Evolutionary conservation across 2,888 invertebrate species (phyloP).

Genomic region (Oeneis ivallda): DNA sequence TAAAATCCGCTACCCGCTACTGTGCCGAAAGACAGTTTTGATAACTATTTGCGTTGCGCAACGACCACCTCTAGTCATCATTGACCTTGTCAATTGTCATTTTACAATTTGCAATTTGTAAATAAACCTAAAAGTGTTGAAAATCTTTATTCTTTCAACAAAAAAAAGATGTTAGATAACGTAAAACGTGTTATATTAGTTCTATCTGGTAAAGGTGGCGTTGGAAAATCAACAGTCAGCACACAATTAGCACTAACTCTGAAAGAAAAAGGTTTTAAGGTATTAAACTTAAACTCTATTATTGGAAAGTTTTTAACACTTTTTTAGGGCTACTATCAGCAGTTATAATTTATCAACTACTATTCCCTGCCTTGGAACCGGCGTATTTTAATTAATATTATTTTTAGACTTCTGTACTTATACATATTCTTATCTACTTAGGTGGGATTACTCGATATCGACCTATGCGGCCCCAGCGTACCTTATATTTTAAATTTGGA

Average conservation of each 20-base stretch:
- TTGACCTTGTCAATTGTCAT: no score
- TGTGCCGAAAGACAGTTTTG: no score
- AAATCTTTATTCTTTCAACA: no score
- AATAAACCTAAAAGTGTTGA: not conserved
- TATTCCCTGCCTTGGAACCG: no score
- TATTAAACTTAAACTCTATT: no score
- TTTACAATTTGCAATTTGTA: not conserved
- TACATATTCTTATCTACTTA: constrained; percentile 57
- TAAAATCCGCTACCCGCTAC: no score
- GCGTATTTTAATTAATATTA: not conserved
- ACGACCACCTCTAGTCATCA: no score
- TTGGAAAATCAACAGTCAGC: constrained; percentile 98
- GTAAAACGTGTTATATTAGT: constrained; percentile 94
- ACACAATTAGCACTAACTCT: constrained; percentile 95
- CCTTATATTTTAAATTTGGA: constrained; percentile 94
- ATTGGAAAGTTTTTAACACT: not conserved
- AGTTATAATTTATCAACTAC: not conserved
- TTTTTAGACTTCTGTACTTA: not conserved
- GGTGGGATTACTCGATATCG: constrained; percentile 96
- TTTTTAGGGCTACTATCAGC: not conserved
- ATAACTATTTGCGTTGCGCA: no score
- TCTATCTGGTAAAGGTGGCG: constrained; percentile 99
- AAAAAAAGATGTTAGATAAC: constrained; percentile 84
- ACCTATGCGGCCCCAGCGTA: constrained; percentile 97
- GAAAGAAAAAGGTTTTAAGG: constrained; percentile 90